Evolutionary conservation across 2,888 invertebrate genomes (phyloP).

Genomic region (Hyppa rectilinea): DNA sequence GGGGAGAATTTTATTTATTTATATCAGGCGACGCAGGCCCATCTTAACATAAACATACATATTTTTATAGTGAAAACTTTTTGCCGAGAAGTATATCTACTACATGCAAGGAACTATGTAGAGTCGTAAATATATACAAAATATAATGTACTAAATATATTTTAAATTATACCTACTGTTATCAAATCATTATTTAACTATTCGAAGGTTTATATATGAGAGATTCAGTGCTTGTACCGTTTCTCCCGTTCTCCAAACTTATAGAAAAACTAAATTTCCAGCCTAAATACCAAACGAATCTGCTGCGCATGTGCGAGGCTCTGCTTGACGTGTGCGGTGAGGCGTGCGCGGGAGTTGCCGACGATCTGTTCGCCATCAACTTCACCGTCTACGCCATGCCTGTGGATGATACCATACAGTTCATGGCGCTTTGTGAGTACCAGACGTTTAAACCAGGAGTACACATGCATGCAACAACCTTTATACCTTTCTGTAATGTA

Average conservation of each 20-base stretch:
- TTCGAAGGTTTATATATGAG: too few species aligned
- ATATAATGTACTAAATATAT: too few species aligned
- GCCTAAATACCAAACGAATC: conserved; percentile 90
- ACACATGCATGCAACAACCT: neutral
- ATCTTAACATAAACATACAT: too few species aligned
- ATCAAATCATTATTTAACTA: too few species aligned
- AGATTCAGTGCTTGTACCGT: neutral
- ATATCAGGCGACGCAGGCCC: too few species aligned
- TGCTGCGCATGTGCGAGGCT: conserved; percentile 90
- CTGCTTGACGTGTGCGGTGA: conserved; percentile 88
- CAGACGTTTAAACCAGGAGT: neutral
- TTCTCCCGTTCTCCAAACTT: neutral
- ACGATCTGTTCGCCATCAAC: conserved; percentile 83
- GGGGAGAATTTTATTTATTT: neutral
- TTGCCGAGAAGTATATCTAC: neutral
- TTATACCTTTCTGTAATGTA: neutral
- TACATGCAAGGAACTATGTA: neutral
- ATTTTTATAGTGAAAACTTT: too few species aligned
- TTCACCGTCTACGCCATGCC: conserved; percentile 87
- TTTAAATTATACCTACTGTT: too few species aligned
- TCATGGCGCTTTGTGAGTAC: conserved; percentile 85
- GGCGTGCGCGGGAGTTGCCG: conserved; percentile 77
- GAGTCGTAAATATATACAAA: neutral
- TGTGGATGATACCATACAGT: conserved; percentile 80
- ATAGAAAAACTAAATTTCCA: conserved; percentile 68